Evolutionary conservation across 2,113 vertebrate genomes (phyloP).

Genomic region (Osmerus eperlanus): DNA sequence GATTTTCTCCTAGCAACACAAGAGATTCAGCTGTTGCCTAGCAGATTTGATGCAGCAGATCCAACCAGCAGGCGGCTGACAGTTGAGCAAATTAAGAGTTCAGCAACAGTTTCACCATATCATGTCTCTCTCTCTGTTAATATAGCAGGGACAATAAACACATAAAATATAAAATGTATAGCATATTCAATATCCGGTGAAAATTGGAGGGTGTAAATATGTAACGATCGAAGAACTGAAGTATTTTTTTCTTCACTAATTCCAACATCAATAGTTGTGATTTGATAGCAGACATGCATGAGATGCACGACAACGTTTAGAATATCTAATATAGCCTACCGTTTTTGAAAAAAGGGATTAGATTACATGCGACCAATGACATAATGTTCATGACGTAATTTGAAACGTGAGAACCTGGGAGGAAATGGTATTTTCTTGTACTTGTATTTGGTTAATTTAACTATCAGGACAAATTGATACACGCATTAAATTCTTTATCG

Average conservation of each 20-base stretch:
- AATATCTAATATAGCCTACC: no score
- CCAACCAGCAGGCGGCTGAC: constrained; percentile 13
- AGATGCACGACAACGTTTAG: no score
- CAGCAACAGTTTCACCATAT: constrained; percentile 16
- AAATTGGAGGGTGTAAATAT: no score
- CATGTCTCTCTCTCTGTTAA: not conserved
- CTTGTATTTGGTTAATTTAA: not conserved
- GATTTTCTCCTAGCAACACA: constrained; percentile 29
- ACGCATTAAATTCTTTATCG: no score
- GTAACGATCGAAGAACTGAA: no score
- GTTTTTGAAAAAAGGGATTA: not conserved
- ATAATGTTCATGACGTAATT: constrained; percentile 3
- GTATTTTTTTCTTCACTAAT: no score
- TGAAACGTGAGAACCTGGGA: not conserved
- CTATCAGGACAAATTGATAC: no score
- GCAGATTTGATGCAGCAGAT: constrained; percentile 31
- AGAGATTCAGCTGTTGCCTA: constrained; percentile 35
- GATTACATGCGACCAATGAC: not conserved
- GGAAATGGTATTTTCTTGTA: not conserved
- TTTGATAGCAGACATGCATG: no score
- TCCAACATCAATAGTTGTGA: no score
- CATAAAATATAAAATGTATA: no score
- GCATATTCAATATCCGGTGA: no score
- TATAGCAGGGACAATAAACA: no score
- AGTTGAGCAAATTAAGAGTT: not conserved